Evolutionary conservation across 2,888 invertebrate genomes (phyloP), one percentile per base, ranked within the genome.

Genomic region (Protodeltote pygarga): DNA sequence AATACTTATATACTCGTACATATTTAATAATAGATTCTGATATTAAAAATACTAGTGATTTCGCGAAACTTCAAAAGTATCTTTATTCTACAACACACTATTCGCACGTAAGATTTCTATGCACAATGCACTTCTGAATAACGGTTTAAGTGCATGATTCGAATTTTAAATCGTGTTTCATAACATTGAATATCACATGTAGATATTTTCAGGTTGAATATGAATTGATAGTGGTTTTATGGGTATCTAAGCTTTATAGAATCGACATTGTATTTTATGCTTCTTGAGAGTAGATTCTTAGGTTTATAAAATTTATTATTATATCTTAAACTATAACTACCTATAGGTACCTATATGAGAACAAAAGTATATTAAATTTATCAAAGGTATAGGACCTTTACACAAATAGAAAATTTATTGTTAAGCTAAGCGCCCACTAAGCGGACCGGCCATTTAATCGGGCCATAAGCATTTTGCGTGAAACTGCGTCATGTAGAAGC

Each of bases 61-160:
- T 33, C 11, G 9, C 1, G 9, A 46, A 52, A 42, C 4, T 9
- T 13, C 28, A 8, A 8, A 25, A 24, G 1, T 2, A 11, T 29
- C 2, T 11, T 16, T 3, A 5, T 3, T 2, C 61, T 4, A 19
- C 29, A 2, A 44, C 44, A 28, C n/a, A n/a, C n/a, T 28, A 27
- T 31, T 25, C 45, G 20, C 24, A 44, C 20, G 19, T 44, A 40
- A 62, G 63, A 68, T 68, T 60, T 66, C 61, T 46, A 65, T 71
- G 59, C 63, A 55, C 44, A 23, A 21, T 62, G 65, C 65, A 59
- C 64, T 65, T 67, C 52, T 67, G 71, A 67, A 65, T 71, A 46
- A 60, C 33, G 49, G 48, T 34, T 42, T 65, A 60, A 54, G 64
- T 55, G 62, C 66, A 66, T 70, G 70, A 59, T 57, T 34, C 41